phyloP scores from a whole-genome alignment of 2,113 vertebrate species.

The Hassar affinis region DNA sequence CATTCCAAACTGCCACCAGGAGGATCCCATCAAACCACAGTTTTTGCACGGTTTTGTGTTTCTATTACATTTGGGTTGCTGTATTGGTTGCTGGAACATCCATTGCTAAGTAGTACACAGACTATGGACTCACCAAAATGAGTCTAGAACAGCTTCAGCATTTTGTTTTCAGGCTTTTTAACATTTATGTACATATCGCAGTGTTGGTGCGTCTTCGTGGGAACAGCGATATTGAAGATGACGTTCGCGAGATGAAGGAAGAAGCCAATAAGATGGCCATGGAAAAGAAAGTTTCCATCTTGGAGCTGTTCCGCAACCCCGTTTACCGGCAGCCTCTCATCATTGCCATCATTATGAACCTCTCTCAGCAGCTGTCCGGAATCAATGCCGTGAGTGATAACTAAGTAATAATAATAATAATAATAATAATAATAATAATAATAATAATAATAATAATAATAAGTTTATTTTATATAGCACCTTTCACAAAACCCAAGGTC shows the following conservation, averaged over 20 bases:
- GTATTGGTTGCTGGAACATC: not conserved
- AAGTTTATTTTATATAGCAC: too few relatives aligned
- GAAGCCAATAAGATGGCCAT: constrained; percentile 83
- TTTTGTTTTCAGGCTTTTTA: not conserved
- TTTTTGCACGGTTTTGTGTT: not conserved
- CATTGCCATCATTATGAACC: constrained; percentile 88
- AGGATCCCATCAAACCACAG: not conserved
- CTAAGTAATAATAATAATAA: too few relatives aligned
- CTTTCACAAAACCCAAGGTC: too few relatives aligned
- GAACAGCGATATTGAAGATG: constrained; percentile 76
- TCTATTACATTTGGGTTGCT: too few relatives aligned
- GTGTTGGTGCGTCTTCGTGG: constrained; percentile 84
- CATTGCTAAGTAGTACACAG: not conserved
- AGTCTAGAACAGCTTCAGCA: not conserved
- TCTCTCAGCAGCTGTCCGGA: constrained; percentile 95
- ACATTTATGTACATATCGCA: constrained; percentile 52
- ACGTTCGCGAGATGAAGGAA: constrained; percentile 92
- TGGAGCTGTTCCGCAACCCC: constrained; percentile 82
- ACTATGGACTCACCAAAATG: not conserved
- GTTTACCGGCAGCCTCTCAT: constrained; percentile 87
- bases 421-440: too few relatives aligned
- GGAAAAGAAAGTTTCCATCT: constrained; percentile 85
- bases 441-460: too few relatives aligned
- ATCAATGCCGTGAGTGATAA: constrained; percentile 96
- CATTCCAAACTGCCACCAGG: not conserved